A percentile compares a stretch with the other conserved stretches of the same genome.
Evolutionary conservation across 2,888 invertebrate genomes (phyloP).

Genomic region (Aromia moschata): DNA sequence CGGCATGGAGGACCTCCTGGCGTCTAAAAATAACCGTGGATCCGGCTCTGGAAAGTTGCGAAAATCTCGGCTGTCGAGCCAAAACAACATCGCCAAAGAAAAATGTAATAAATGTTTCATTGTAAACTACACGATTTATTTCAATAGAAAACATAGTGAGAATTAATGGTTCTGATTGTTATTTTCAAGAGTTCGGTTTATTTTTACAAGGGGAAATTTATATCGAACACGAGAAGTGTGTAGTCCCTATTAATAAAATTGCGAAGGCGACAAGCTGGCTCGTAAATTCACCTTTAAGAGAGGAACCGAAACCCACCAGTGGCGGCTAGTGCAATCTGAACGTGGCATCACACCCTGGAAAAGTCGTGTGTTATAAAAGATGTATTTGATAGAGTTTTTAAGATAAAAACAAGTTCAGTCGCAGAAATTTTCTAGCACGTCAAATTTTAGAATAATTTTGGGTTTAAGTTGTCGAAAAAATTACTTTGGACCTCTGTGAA

Average conservation of each 20-base stretch:
- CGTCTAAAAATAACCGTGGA: not conserved
- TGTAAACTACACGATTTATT: slow-evolving; percentile 22
- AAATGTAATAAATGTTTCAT: slow-evolving; percentile 27
- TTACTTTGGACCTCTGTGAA: too few relatives aligned
- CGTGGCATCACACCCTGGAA: too few relatives aligned
- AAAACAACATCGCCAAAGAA: slow-evolving; percentile 9
- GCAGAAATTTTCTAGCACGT: too few relatives aligned
- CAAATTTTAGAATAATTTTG: too few relatives aligned
- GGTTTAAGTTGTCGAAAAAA: too few relatives aligned
- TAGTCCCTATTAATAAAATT: slow-evolving; percentile 18
- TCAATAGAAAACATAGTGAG: slow-evolving; percentile 23
- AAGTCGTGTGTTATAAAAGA: too few relatives aligned
- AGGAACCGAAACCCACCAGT: too few relatives aligned
- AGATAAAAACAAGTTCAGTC: too few relatives aligned
- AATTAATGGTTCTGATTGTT: slow-evolving; percentile 27
- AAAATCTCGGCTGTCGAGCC: slow-evolving; percentile 10
- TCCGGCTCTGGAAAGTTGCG: slow-evolving; percentile 11
- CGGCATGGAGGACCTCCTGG: slow-evolving; percentile 16
- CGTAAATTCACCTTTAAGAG: slow-evolving; percentile 23
- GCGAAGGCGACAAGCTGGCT: slow-evolving; percentile 24
- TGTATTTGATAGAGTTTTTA: too few relatives aligned
- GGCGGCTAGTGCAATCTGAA: too few relatives aligned
- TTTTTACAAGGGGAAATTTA: slow-evolving; percentile 17
- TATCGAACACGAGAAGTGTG: slow-evolving; percentile 15
- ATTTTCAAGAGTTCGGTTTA: slow-evolving; percentile 19